phyloP scores from a whole-genome alignment of 2,797 vertebrate species.

The Sylvia borin region DNA sequence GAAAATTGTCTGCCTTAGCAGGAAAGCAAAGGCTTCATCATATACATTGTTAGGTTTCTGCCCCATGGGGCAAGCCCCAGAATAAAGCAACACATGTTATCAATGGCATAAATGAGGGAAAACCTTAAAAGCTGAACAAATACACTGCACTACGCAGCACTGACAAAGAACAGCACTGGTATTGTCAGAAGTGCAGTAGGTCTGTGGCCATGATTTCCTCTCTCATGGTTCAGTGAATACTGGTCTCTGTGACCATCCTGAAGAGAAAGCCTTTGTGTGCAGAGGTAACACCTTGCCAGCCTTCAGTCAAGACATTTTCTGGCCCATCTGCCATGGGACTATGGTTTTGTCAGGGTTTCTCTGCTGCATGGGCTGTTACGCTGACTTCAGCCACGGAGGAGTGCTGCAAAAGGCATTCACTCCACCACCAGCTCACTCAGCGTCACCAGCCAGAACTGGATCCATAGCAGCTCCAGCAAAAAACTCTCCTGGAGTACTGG shows the following conservation, averaged over 20 bases:
- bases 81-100: not conserved
- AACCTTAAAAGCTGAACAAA: not conserved
- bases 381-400: not conserved
- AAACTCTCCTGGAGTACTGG: not conserved
- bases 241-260: not conserved
- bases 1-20: not conserved
- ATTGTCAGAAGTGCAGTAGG: not conserved
- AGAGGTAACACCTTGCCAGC: not conserved
- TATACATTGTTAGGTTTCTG: rapidly evolving
- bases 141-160: not conserved
- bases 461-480: not conserved
- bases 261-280: not conserved
- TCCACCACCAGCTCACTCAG: not conserved
- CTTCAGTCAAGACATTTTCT: not conserved
- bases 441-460: not conserved
- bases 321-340: not conserved
- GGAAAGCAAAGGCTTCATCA: not conserved
- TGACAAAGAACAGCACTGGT: not conserved
- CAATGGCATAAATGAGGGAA: not conserved
- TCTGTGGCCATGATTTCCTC: not conserved
- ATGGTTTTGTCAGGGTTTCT: not conserved
- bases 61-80: rapidly evolving
- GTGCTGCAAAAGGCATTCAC: not conserved
- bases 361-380: not conserved
- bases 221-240: not conserved